Evolutionary conservation across 2,797 vertebrate species (phyloP), one percentile per base, ranked within the genome.

Genomic region (Heliangelus exortis): DNA sequence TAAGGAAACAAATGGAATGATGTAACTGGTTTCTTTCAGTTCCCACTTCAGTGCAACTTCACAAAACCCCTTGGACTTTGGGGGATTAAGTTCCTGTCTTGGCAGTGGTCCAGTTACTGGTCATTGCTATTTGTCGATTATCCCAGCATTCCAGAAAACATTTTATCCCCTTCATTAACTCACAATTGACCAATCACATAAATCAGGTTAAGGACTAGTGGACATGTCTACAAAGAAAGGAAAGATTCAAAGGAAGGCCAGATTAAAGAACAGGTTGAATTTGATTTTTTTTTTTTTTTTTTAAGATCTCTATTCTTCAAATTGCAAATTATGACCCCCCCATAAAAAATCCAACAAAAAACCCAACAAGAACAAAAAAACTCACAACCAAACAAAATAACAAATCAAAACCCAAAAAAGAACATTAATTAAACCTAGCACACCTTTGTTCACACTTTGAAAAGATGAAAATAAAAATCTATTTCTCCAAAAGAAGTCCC

Each of bases 131-230:
- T 96, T 95, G 92, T 87, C 0, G 39, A 95, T 93, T 96, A 88
- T 86, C 84, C 83, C 65, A 84, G 62, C 90, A 96, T 97, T 96
- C 96, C 96, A 97, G 91, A 94, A 96, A 96, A 93, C 90, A 91
- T 96, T 96, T 96, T 95, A 94, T 96, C 87, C 93, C 90, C 95
- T 96, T 97, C 95, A 96, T 96, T 96, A 95, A 92, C 89, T 97
- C 89, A 95, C 89, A 93, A 97, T 95, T 96, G 96, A 85, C 92
- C 89, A 96, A 95, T 95, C 93, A 96, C 81, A 93, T 92, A 96
- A 97, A 97, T 97, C 93, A 93, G 87, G 77, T 90, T 92, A 89
- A 93, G 75, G 87, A 95, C 88, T 93, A 90, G 91, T 94, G 94
- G 94, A 69, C 48, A 78, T 75, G 89, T 87, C 88, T 72, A 48